Percentiles rank a stretch among this genome's conserved stretches.
phyloP scores from a whole-genome alignment of 2,888 invertebrate species.

The Drosophila planitibia region DNA sequence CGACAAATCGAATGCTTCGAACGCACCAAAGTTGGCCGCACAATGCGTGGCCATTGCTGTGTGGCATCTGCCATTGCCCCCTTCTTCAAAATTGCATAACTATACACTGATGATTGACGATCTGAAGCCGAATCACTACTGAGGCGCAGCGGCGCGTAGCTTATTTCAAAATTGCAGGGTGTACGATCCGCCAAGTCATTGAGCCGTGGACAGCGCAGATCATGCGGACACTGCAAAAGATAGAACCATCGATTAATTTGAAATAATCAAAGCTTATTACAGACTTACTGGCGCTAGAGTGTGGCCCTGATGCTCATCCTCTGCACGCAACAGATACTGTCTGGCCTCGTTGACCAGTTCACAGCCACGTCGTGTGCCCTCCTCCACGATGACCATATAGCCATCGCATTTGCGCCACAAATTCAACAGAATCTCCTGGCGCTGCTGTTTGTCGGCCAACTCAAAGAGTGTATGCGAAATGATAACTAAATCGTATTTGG shows the following conservation, averaged over 20 bases:
- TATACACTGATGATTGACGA: conserved; percentile 87
- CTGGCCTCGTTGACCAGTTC: conserved; percentile 93
- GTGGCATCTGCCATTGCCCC: conserved; percentile 87
- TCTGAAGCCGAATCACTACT: conserved; percentile 85
- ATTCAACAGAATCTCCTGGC: conserved; percentile 90
- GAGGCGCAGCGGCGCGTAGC: conserved; percentile 87
- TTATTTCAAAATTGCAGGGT: conserved; percentile 92
- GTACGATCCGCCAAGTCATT: conserved; percentile 86
- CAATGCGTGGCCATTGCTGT: conserved; percentile 91
- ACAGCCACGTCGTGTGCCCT: conserved; percentile 93
- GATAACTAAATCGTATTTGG: conserved; percentile 92
- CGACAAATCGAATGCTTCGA: conserved; percentile 91
- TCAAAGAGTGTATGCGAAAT: conserved; percentile 94
- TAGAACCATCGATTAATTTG: conserved; percentile 5
- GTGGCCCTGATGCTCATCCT: conserved; percentile 86
- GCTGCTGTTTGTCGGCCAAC: conserved; percentile 88
- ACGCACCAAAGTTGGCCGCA: conserved; percentile 89
- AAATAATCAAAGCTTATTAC: neutral
- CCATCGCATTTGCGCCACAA: conserved; percentile 95
- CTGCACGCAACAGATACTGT: conserved; percentile 89
- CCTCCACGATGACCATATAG: conserved; percentile 93
- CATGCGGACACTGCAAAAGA: conserved; percentile 91
- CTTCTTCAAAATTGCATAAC: conserved; percentile 93
- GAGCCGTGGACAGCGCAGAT: conserved; percentile 90
- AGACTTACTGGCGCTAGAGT: conserved; percentile 91